Evolutionary conservation across 2,797 vertebrate species (phyloP).

Genomic region (Gallinago stenura): DNA sequence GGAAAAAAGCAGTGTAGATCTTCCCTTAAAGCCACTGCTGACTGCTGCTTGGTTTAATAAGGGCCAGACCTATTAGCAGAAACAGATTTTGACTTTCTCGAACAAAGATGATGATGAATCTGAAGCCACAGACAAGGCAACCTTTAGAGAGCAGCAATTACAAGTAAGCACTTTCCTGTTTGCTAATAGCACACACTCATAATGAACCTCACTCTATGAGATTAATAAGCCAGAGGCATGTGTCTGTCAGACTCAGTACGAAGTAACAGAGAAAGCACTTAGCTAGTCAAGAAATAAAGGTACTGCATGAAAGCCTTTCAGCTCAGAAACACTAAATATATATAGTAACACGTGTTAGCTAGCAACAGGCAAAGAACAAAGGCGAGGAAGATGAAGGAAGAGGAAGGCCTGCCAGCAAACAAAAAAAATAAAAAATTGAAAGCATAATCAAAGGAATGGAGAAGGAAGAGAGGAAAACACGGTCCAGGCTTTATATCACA

Average conservation of each 20-base stretch:
- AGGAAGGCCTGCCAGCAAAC: background rate
- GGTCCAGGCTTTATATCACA: background rate
- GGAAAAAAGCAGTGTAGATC: background rate
- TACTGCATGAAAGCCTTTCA: slow-evolving; percentile 11
- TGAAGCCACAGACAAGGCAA: slow-evolving; percentile 17
- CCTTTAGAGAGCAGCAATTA: slow-evolving; percentile 28
- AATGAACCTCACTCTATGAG: slow-evolving; percentile 26
- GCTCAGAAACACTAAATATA: background rate
- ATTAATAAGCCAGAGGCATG: slow-evolving; percentile 45
- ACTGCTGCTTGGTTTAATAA: background rate
- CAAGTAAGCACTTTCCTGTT: slow-evolving; percentile 27
- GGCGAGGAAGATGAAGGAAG: background rate
- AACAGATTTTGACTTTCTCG: slow-evolving; percentile 8
- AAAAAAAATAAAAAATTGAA: background rate
- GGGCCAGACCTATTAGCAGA: background rate
- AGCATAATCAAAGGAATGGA: background rate
- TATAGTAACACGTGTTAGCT: background rate
- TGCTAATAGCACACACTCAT: slow-evolving; percentile 33
- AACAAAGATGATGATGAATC: background rate
- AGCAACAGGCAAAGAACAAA: slow-evolving; percentile 21
- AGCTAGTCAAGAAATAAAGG: slow-evolving; percentile 33
- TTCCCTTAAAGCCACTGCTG: background rate
- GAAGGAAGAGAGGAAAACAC: background rate
- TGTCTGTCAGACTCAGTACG: slow-evolving; percentile 21
- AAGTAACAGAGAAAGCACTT: slow-evolving; percentile 36